Evolutionary conservation across 2,113 vertebrate species (phyloP).

Genomic region (Crocuta crocuta): DNA sequence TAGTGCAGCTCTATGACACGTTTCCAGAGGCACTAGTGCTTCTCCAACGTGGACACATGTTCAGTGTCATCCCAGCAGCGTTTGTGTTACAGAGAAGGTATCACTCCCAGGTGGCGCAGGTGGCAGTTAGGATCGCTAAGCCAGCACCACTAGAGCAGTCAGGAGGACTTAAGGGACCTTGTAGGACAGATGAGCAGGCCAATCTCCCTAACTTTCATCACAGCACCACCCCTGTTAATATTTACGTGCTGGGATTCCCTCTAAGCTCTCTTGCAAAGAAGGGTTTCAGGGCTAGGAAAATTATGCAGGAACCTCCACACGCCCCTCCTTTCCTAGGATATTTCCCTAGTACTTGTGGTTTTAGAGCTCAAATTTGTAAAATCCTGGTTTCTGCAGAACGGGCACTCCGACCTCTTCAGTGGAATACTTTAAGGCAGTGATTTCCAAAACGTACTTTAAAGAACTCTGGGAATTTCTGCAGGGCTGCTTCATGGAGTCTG

Average conservation of each 20-base stretch:
- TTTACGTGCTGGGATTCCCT: not conserved
- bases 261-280: not conserved
- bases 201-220: not conserved
- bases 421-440: not conserved
- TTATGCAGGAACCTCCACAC: not conserved
- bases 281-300: not conserved
- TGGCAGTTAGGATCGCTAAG: not conserved
- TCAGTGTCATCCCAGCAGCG: not conserved
- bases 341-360: not conserved
- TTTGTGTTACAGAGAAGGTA: not conserved
- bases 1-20: not conserved
- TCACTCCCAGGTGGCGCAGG: not conserved
- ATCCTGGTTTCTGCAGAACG: not conserved
- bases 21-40: not conserved
- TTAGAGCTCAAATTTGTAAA: not conserved
- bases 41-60: not conserved
- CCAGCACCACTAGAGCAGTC: not conserved
- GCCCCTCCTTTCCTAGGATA: not conserved
- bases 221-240: not conserved
- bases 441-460: conserved; percentile 35
- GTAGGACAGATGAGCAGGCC: not conserved
- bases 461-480: conserved; percentile 32
- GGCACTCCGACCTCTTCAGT: not conserved
- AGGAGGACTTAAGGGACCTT: not conserved
- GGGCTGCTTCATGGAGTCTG: not conserved